phyloP scores from a whole-genome alignment of 2,113 vertebrate genomes.

The Hyperoodon ampullatus region DNA sequence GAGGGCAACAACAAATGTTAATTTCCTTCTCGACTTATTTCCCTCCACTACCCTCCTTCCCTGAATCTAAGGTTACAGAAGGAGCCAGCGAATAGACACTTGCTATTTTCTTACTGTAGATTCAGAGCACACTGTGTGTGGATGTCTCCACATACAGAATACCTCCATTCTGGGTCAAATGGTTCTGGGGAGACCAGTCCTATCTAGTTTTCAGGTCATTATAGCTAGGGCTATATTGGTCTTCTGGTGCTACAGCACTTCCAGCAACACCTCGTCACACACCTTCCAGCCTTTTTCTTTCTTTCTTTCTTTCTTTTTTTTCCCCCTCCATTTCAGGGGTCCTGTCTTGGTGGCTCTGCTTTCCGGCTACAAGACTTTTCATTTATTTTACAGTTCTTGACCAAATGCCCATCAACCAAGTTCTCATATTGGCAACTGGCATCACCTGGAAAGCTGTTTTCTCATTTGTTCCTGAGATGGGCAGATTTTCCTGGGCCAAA shows the following conservation, averaged over 20 bases:
- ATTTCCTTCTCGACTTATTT: conserved; percentile 15
- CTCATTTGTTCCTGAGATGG: not conserved
- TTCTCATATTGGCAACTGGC: not conserved
- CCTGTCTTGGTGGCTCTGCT: not conserved
- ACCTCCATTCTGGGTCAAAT: conserved; percentile 5
- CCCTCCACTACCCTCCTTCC: not conserved
- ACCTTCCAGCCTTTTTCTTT: not conserved
- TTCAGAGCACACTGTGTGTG: not conserved
- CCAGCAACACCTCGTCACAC: not conserved
- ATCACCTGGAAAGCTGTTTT: conserved; percentile 59
- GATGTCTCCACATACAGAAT: not conserved
- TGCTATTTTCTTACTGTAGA: not conserved
- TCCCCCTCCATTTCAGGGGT: not conserved
- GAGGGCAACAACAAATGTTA: conserved; percentile 32
- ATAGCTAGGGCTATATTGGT: not conserved
- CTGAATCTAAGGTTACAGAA: conserved; percentile 12
- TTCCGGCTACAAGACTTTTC: not conserved
- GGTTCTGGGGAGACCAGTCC: conserved; percentile 43
- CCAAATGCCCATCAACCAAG: not conserved
- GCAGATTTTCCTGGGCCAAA: not conserved
- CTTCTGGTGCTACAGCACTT: not conserved
- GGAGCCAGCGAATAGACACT: conserved; percentile 22
- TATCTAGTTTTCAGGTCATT: not conserved
- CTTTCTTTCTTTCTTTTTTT: not conserved
- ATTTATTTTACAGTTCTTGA: not conserved